Percentiles rank a stretch among this genome's conserved stretches.
These are phyloP conservation scores for Eurois occulta DNA, from an alignment of 2,888 invertebrate genomes.

Conservation along the genomic window DNA sequence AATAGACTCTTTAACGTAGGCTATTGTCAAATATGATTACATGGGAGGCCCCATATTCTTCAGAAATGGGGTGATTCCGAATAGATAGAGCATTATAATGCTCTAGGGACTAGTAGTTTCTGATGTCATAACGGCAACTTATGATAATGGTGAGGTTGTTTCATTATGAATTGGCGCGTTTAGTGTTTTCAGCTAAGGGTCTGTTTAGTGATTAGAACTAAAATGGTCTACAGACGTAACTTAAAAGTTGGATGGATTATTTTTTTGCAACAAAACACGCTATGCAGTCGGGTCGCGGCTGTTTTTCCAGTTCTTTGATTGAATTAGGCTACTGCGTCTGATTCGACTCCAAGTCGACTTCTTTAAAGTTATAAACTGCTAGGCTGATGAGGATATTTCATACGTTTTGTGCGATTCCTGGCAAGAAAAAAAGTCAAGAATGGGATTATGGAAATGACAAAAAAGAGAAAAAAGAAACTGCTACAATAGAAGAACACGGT, in stretches of 20 bases:
- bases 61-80: constrained; percentile 56
- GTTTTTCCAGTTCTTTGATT: neutral
- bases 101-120: constrained; percentile 54
- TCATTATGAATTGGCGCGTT: constrained; percentile 50
- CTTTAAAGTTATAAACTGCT: neutral
- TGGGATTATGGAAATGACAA: neutral
- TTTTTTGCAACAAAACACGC: neutral
- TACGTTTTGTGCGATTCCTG: neutral
- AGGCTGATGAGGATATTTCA: neutral
- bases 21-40: constrained; percentile 50
- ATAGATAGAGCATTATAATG: constrained; percentile 60
- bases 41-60: constrained; percentile 41
- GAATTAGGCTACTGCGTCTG: neutral
- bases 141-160: constrained; percentile 56
- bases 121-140: constrained; percentile 47
- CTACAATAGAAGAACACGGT: neutral
- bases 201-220: neutral
- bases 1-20: constrained; percentile 32
- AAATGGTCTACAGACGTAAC: neutral
- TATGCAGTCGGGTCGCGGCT: neutral
- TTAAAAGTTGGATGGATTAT: neutral
- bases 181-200: neutral
- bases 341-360: neutral
- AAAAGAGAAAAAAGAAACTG: neutral
- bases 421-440: neutral